Conservation (phyloP, 1,140 invertebrate genomes). For the Apocrypta bakeri region DNA sequence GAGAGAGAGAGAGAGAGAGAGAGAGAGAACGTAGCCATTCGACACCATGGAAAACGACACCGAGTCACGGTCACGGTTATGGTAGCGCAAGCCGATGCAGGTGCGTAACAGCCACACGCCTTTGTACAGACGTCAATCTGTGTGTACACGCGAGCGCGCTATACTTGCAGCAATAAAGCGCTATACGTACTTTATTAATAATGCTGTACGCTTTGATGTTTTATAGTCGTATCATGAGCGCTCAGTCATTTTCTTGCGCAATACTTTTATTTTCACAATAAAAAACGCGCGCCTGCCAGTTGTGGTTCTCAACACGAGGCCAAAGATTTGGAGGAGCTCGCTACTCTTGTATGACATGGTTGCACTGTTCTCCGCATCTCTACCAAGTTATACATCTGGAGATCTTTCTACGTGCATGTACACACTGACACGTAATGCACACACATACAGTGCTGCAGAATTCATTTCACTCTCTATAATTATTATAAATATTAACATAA, state of each 20-base stretch:
- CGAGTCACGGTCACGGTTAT: slow-evolving; percentile 52
- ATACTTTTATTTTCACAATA: slow-evolving; percentile 68
- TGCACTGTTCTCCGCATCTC: too few relatives aligned
- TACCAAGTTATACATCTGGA: too few relatives aligned
- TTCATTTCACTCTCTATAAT: slow-evolving; percentile 21
- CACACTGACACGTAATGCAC: background rate
- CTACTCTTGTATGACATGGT: too few relatives aligned
- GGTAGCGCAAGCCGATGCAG: slow-evolving; percentile 6
- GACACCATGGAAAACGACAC: slow-evolving; percentile 58
- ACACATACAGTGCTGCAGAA: background rate
- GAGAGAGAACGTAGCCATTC: slow-evolving; percentile 26
- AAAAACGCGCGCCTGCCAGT: slow-evolving; percentile 53
- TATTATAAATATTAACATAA: slow-evolving; percentile 52
- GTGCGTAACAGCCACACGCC: background rate
- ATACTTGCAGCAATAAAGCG: slow-evolving; percentile 64
- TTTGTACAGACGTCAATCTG: background rate
- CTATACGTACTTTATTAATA: slow-evolving; percentile 69
- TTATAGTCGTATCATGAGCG: slow-evolving; percentile 65
- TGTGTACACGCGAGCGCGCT: slow-evolving; percentile 32
- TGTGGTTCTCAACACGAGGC: slow-evolving; percentile 54
- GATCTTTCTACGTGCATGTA: background rate
- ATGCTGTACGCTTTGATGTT: slow-evolving; percentile 66
- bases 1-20: background rate
- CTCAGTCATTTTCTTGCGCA: slow-evolving; percentile 67
- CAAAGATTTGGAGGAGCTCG: slow-evolving; percentile 38